A percentile compares a stretch with the other conserved stretches of the same genome.
These are phyloP conservation scores for Phoxinus dragarum DNA, from an alignment of 2,797 vertebrate genomes.

Conservation along the genomic window DNA sequence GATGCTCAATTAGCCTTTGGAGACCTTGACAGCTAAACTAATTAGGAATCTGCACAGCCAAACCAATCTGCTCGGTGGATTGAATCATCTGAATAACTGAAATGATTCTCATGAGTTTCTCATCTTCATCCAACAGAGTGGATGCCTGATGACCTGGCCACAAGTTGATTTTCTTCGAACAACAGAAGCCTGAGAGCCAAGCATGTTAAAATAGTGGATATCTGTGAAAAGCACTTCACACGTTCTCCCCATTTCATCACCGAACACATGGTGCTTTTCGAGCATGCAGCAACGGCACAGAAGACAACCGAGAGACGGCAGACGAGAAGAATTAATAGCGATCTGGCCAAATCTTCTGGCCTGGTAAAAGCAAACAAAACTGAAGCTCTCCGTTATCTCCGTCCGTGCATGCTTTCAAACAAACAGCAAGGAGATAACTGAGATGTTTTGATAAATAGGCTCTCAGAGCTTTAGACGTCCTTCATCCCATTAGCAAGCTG, in stretches of 20 bases:
- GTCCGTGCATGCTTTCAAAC: constrained; percentile 30
- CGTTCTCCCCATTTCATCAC: constrained; percentile 43
- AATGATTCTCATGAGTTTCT: constrained; percentile 45
- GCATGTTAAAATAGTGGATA: constrained; percentile 46
- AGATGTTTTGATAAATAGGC: constrained; percentile 24
- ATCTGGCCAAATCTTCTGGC: constrained; percentile 49
- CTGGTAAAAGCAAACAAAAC: not conserved
- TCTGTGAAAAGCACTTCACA: constrained; percentile 33
- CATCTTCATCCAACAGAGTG: constrained; percentile 42
- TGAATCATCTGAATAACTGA: constrained; percentile 58
- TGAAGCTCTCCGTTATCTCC: constrained; percentile 7
- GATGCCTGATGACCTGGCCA: constrained; percentile 46
- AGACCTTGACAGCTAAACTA: constrained; percentile 74
- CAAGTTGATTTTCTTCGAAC: constrained; percentile 46
- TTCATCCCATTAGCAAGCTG: constrained; percentile 34
- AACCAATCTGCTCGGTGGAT: constrained; percentile 47
- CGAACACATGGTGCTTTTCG: constrained; percentile 59
- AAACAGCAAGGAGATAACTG: not conserved
- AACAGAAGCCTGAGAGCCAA: constrained; percentile 42
- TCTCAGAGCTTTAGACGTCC: constrained; percentile 13
- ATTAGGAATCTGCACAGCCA: constrained; percentile 73
- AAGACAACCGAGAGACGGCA: constrained; percentile 55
- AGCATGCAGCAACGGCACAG: constrained; percentile 45
- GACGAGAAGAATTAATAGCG: constrained; percentile 55
- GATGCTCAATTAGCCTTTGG: constrained; percentile 77